Conservation (phyloP, 2,797 vertebrate species). For the Sorex maritimensis region DNA sequence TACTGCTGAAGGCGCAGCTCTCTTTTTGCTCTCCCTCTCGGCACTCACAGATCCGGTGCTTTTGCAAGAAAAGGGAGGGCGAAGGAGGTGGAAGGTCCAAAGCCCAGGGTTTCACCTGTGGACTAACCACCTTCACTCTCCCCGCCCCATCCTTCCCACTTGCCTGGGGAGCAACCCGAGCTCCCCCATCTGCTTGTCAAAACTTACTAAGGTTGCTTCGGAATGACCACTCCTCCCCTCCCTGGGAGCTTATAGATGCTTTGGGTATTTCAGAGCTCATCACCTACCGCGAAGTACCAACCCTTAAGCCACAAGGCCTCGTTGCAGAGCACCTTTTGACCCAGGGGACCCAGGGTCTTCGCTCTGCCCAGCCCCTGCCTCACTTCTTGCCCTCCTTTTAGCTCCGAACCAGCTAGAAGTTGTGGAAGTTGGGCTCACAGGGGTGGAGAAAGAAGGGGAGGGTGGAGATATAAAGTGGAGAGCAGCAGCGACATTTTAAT, state of each 20-base stretch:
- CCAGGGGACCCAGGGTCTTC: background rate
- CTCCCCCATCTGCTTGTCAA: slow-evolving; percentile 73
- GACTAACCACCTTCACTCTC: background rate
- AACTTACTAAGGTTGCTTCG: slow-evolving; percentile 13
- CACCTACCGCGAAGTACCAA: slow-evolving; percentile 42
- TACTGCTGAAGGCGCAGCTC: slow-evolving; percentile 18
- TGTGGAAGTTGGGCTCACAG: slow-evolving; percentile 74
- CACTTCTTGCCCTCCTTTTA: slow-evolving; percentile 32
- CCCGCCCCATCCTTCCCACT: background rate
- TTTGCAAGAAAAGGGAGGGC: slow-evolving; percentile 48
- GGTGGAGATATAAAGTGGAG: slow-evolving; percentile 64
- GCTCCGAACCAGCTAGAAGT: slow-evolving; percentile 75
- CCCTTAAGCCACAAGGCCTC: background rate
- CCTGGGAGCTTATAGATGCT: background rate
- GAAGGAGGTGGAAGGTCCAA: slow-evolving; percentile 50
- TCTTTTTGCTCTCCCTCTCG: background rate
- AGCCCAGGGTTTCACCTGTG: background rate
- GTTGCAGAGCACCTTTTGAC: slow-evolving; percentile 1
- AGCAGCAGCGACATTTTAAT: slow-evolving; percentile 73
- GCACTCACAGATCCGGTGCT: slow-evolving; percentile 29
- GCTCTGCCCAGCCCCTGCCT: background rate
- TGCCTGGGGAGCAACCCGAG: background rate
- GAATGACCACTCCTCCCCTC: slow-evolving; percentile 10
- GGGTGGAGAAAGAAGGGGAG: slow-evolving; percentile 62
- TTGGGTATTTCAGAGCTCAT: slow-evolving; percentile 57